Evolutionary conservation across 2,113 vertebrate genomes (phyloP), one percentile per base, ranked within the genome.

Genomic region (Carlito syrichta): DNA sequence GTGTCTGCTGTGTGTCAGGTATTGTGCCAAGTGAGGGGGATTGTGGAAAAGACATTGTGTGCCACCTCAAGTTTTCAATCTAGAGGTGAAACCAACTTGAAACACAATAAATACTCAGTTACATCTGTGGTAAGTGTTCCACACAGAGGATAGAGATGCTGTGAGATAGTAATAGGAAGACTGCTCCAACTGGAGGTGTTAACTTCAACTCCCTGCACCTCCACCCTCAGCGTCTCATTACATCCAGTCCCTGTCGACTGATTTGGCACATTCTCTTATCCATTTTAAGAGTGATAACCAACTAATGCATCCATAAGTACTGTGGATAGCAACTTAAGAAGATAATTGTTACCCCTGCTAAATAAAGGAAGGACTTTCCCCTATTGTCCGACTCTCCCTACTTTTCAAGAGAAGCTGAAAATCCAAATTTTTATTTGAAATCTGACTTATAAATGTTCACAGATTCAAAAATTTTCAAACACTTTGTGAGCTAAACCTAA

Each of bases 391-490:
- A 62, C 71, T 58, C 52, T 56, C 5, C 66, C 63, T 50, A 9
- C 66, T 88, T 95, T 82, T 77, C 45, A 52, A 68, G 58, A 95
- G 60, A 92, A 91, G 54, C 79, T 88, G 27, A 35, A 89, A 88
- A 66, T 58, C 62, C 19, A 32, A 54, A 91, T 77, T 95, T 87
- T 87, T 95, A 32, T 85, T 35, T 69, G 50, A 96, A 88, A 82
- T 95, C 60, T 92, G 66, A 90, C n/a, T 94, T 87, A 87, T 8
- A 48, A 79, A 87, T 85, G 71, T 91, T 90, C 95, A 84, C 45
- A 91, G 73, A 77, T 88, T 81, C 23, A 88, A 40, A 89, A 76
- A 45, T 90, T 48, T 48, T 73, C 20, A 60, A 84, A 38, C 35
- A 68, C 25, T 81, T 62, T 68, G 25, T 77, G 76, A 77, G 45